Conservation (phyloP, 1,140 invertebrate species). For the Berghia stephanieae region DNA sequence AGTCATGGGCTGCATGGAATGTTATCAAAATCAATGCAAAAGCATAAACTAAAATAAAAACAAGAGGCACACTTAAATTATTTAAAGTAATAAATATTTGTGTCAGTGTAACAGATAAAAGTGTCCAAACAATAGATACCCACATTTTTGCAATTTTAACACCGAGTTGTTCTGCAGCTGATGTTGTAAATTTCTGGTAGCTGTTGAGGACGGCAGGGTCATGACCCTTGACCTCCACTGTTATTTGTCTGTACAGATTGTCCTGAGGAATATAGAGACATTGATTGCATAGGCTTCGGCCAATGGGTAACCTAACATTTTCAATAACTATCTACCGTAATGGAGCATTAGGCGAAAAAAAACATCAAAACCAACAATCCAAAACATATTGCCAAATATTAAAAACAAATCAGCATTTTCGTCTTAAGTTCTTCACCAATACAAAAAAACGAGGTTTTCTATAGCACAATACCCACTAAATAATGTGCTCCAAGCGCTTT, state of each 20-base stretch:
- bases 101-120: background rate
- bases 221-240: constrained; percentile 86
- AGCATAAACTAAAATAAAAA: background rate
- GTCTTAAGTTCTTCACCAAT: too few species aligned
- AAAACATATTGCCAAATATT: too few species aligned
- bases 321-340: too few species aligned
- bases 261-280: too few species aligned
- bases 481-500: too few species aligned
- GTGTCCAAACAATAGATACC: constrained; percentile 36
- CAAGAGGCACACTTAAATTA: background rate
- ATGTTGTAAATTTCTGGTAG: constrained; percentile 84
- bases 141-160: constrained; percentile 81
- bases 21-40: constrained; percentile 15
- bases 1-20: constrained; percentile 27
- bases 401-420: too few species aligned
- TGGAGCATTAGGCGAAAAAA: too few species aligned
- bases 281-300: too few species aligned
- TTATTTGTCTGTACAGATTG: constrained; percentile 69
- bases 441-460: too few species aligned
- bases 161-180: constrained; percentile 80
- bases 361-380: too few species aligned
- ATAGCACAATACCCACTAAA: too few species aligned
- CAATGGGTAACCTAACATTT: too few species aligned
- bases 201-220: constrained; percentile 87
- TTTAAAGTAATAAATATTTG: background rate